Percentiles rank a stretch among this genome's conserved stretches.
Evolutionary conservation across 2,888 invertebrate species (phyloP).

Genomic region (Oscheius onirici): DNA sequence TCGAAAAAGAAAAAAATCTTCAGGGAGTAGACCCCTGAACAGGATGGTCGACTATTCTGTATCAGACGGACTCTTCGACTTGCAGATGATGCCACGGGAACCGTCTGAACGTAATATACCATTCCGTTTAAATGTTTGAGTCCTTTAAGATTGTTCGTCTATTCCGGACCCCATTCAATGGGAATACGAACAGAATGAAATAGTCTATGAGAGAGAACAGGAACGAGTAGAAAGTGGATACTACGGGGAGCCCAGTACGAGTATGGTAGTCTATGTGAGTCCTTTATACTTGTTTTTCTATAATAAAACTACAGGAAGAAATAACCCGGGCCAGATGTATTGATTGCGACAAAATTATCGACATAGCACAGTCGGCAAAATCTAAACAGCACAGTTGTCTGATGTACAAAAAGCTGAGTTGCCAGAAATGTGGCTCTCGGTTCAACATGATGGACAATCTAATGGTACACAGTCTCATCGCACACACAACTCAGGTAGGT

Average conservation of each 20-base stretch:
- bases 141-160: too few species aligned
- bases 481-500: slow-evolving; percentile 15
- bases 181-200: too few species aligned
- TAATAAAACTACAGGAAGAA: not conserved
- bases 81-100: too few species aligned
- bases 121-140: too few species aligned
- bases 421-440: slow-evolving; percentile 27
- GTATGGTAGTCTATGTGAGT: slow-evolving; percentile 14
- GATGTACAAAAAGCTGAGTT: slow-evolving; percentile 25
- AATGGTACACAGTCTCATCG: slow-evolving; percentile 19
- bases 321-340: slow-evolving; percentile 35
- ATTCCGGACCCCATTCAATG: too few species aligned
- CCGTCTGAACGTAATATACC: too few species aligned
- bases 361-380: slow-evolving; percentile 9
- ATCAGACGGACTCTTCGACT: too few species aligned
- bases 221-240: not conserved
- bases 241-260: not conserved
- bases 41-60: too few species aligned
- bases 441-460: slow-evolving; percentile 36
- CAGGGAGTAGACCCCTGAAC: too few species aligned
- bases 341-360: slow-evolving; percentile 35
- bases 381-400: slow-evolving; percentile 1
- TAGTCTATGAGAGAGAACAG: too few species aligned
- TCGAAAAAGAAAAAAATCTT: too few species aligned
- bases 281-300: not conserved